Percentiles rank a stretch among this genome's conserved stretches.
Evolutionary conservation across 1,140 invertebrate genomes (phyloP).

Genomic region (Drosophila triauraria): DNA sequence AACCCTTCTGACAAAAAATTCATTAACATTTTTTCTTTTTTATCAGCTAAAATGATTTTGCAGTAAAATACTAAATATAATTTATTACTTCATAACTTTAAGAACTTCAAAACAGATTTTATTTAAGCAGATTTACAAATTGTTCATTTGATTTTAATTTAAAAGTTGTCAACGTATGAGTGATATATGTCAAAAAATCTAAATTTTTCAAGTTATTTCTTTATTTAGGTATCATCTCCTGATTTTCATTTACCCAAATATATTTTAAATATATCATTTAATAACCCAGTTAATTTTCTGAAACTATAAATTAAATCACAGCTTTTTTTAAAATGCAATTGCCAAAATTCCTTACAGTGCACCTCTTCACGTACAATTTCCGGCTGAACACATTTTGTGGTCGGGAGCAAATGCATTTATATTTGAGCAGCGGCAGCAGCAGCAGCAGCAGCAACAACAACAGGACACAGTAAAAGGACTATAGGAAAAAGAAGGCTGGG

Average conservation of each 20-base stretch:
- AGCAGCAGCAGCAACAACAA: slow-evolving; percentile 40
- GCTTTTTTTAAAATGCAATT: too few species aligned
- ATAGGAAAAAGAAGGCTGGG: slow-evolving; percentile 8
- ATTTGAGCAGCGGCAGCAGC: slow-evolving; percentile 68
- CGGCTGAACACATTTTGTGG: slow-evolving; percentile 83
- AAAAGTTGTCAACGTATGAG: not conserved
- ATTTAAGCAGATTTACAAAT: too few species aligned
- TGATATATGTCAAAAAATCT: not conserved
- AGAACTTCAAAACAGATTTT: not conserved
- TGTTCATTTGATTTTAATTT: not conserved
- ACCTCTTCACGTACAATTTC: slow-evolving; percentile 80
- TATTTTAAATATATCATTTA: too few species aligned
- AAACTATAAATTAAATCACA: not conserved
- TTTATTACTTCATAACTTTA: not conserved
- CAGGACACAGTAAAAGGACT: slow-evolving; percentile 6
- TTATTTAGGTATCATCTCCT: too few species aligned
- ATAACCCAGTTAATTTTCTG: too few species aligned
- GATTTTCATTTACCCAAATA: not conserved
- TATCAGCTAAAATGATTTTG: too few species aligned
- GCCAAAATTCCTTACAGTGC: slow-evolving; percentile 29
- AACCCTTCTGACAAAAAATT: too few species aligned
- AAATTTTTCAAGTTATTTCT: not conserved
- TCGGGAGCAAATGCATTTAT: slow-evolving; percentile 80
- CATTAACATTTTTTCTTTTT: too few species aligned
- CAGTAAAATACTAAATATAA: too few species aligned